Evolutionary conservation across 2,797 vertebrate species (phyloP).

Genomic region (Moxostoma hubbsi): DNA sequence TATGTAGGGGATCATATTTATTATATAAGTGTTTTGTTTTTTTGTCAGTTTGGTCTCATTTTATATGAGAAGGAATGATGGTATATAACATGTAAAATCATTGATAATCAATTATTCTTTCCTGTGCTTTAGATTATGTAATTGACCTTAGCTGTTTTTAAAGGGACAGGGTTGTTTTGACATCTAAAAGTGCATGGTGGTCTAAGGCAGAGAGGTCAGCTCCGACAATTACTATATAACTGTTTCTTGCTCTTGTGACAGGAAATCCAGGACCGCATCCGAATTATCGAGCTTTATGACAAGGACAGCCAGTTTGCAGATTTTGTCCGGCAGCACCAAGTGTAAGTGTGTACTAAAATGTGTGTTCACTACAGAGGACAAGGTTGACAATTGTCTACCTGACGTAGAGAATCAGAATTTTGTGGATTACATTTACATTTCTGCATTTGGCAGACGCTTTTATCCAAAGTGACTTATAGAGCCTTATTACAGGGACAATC

Average conservation of each 20-base stretch:
- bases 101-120: too few relatives aligned
- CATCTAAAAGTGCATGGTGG: neutral
- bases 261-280: constrained; percentile 91
- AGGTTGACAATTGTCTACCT: too few relatives aligned
- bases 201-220: neutral
- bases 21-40: constrained; percentile 15
- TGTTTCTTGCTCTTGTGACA: constrained; percentile 58
- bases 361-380: neutral
- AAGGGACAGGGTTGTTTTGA: constrained; percentile 16
- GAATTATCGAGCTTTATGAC: constrained; percentile 86
- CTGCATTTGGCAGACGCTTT: too few relatives aligned
- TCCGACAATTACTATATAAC: constrained; percentile 41
- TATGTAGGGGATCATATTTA: neutral
- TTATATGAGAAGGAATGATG: too few relatives aligned
- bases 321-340: constrained; percentile 88
- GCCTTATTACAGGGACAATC: too few relatives aligned
- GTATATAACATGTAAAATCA: too few relatives aligned
- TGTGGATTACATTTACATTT: too few relatives aligned
- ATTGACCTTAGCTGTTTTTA: neutral
- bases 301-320: constrained; percentile 87
- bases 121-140: neutral
- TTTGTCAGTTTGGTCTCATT: neutral
- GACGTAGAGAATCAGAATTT: too few relatives aligned
- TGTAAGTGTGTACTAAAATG: constrained; percentile 78
- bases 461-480: too few relatives aligned